Base-by-base conservation (phyloP, 2,888 invertebrate species). In the Lasioglossum vierecki region DNA sequence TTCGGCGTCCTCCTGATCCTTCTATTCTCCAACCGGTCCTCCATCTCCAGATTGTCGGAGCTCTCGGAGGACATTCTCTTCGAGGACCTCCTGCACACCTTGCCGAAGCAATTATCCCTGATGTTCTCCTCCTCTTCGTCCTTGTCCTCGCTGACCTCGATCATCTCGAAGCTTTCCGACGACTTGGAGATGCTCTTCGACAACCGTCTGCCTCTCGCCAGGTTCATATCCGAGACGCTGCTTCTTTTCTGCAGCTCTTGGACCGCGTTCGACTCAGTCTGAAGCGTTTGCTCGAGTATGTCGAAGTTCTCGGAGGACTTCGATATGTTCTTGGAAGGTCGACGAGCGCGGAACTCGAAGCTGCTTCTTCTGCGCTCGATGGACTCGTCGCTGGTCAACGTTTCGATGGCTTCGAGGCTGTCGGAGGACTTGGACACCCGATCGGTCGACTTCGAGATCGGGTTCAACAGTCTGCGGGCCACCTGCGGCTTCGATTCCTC, bases 281-380 rank as follows among this genome's bases (percentile, higher is more conserved):
- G 88, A 18, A 22, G 35, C 26, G 74, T 63, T 39, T 85, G 86
- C 22, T 93, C 92, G 18, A 92, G 84, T 0, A 87, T 53, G 4
- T 94, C 94, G 80, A 95, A 94, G 81, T 90, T 94, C 76, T 95
- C 95, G 46, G 94, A 93, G 0, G 95, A 95, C 83, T 94, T 95
- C 5, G 95, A 95, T 71, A 94, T 93, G 49, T 90, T 76, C 82
- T 92, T 93, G 0, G 91, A 88, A 3, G 88, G 77, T 68, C 90
- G 86, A 2, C 89, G 89, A 1, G 88, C 88, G 11, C 91, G 85
- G 3, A 93, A 89, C 76, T 93, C 94, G 82, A 93, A 93, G 80
- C 92, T 92, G 82, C 93, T 92, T 44, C 94, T 86, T 39, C 92
- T 86, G 26, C 91, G 88, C 26, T 92, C 92, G 74, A 92, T 88